Percentiles rank a stretch among this genome's conserved stretches.
Evolutionary conservation across 2,888 invertebrate species (phyloP).

Genomic region (Dusona sp.): DNA sequence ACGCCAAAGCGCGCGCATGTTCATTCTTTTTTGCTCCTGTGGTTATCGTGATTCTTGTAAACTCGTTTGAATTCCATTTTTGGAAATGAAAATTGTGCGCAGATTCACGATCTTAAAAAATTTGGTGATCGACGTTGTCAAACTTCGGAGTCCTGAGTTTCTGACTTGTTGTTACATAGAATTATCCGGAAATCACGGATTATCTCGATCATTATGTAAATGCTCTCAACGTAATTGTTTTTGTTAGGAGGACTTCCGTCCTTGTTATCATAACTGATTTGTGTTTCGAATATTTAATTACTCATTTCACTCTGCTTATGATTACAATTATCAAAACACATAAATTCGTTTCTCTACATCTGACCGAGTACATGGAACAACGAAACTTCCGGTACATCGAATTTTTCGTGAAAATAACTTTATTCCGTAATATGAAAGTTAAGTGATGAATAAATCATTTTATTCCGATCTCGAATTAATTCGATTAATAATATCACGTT

Average conservation of each 20-base stretch:
- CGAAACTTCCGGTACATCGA: neutral
- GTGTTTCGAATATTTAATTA: neutral
- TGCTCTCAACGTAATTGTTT: neutral
- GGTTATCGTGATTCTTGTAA: slow-evolving; percentile 21
- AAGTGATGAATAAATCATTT: neutral
- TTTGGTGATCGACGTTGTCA: neutral
- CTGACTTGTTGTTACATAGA: no score
- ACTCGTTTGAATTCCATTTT: slow-evolving; percentile 14
- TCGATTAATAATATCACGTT: neutral
- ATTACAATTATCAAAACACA: no score
- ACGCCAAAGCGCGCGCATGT: neutral
- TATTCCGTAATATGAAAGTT: neutral
- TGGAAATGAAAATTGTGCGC: slow-evolving; percentile 32
- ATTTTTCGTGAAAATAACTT: neutral
- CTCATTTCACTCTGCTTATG: neutral
- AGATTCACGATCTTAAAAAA: slow-evolving; percentile 28
- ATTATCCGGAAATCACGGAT: neutral
- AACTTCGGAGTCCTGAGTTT: neutral
- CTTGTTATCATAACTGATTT: neutral
- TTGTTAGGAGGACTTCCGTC: neutral
- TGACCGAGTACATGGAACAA: no score
- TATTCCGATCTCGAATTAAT: neutral
- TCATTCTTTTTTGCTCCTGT: slow-evolving; percentile 39
- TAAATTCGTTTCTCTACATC: no score
- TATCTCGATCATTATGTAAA: neutral